phyloP scores from a whole-genome alignment of 2,888 invertebrate species.

The Liopterus haemorrhoidalis region DNA sequence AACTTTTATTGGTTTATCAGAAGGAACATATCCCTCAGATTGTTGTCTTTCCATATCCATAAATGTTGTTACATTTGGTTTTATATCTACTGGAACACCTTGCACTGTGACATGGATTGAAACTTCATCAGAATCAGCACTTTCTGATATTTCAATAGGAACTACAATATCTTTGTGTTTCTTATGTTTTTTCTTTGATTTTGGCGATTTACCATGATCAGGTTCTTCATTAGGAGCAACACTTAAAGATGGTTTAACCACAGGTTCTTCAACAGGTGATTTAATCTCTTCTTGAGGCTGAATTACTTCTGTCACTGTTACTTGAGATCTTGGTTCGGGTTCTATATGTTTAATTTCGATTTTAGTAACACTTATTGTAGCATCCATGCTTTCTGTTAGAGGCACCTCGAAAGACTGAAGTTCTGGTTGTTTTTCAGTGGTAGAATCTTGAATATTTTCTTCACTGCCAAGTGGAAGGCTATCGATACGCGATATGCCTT shows the following conservation, averaged over 20 bases:
- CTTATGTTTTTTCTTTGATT: slow-evolving; percentile 14
- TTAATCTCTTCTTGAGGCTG: too few relatives aligned
- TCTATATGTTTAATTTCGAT: not conserved
- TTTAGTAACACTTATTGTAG: not conserved
- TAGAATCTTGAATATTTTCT: slow-evolving; percentile 4
- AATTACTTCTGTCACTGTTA: too few relatives aligned
- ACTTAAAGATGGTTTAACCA: too few relatives aligned
- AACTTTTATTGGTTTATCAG: slow-evolving; percentile 28
- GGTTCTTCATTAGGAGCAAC: too few relatives aligned
- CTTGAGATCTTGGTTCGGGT: not conserved
- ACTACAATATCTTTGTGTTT: too few relatives aligned
- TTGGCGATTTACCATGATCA: too few relatives aligned
- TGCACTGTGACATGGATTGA: slow-evolving; percentile 32
- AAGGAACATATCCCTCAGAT: slow-evolving; percentile 25
- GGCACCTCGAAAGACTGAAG: too few relatives aligned
- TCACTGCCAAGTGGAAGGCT: slow-evolving; percentile 7
- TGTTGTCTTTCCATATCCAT: slow-evolving; percentile 33
- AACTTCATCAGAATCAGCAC: slow-evolving; percentile 19
- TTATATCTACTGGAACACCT: slow-evolving; percentile 34
- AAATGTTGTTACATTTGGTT: slow-evolving; percentile 30
- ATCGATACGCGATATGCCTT: slow-evolving; percentile 16
- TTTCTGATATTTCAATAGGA: too few relatives aligned
- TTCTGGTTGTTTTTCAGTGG: too few relatives aligned
- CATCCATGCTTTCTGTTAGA: not conserved
- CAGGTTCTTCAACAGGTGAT: too few relatives aligned